Base-by-base conservation (phyloP, 2,113 vertebrate genomes). In the Zapornia atra region DNA sequence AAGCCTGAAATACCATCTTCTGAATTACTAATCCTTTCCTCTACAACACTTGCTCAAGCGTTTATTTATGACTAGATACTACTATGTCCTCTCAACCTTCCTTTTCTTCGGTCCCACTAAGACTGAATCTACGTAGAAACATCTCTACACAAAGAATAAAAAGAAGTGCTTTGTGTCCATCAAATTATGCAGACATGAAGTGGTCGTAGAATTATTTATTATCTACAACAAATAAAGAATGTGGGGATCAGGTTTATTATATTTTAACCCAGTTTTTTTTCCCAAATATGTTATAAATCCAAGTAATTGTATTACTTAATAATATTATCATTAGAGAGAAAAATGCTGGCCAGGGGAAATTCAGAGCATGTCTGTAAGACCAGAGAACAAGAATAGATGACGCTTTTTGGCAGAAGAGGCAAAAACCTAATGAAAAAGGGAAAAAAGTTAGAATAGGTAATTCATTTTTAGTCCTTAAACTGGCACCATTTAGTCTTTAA, bases 1-100 rank as follows among this genome's bases (percentile, higher is more conserved):
- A 95, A 69, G 59, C 56, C 50, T 65, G 42, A 89, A 97, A 95
- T 53, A 53, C 38, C 21, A 38, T 85, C 54, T 80, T 82, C 81
- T 91, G 86, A 89, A 81, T 86, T 92, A 73, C 78, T 78, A 90
- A 90, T 88, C n/a, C 40, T 64, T 88, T 80, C 77, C 44, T 60
- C 20, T 61, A 36, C 70, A 94, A 20, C n/a, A 60, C 51, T 78
- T 81, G 18, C 38, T 86, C 64, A 84, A 84, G 75, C 12, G 15
- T 25, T 90, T 93, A 83, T 94, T 86, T 88, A 60, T 42, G 19
- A 18, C 44, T 57, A 88, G 38, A 77, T 48, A 13, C 12, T 66
- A 36, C 50, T 70, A 7, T 38, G 11, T 76, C 42, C 40, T 75
- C 60, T 71, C 64, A 64, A 16, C 12, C 34, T 86, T 81, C 24